Percentiles rank a stretch among this genome's conserved stretches.
Conservation (phyloP, 2,797 vertebrate species). For the Malacoctenus gilli region DNA sequence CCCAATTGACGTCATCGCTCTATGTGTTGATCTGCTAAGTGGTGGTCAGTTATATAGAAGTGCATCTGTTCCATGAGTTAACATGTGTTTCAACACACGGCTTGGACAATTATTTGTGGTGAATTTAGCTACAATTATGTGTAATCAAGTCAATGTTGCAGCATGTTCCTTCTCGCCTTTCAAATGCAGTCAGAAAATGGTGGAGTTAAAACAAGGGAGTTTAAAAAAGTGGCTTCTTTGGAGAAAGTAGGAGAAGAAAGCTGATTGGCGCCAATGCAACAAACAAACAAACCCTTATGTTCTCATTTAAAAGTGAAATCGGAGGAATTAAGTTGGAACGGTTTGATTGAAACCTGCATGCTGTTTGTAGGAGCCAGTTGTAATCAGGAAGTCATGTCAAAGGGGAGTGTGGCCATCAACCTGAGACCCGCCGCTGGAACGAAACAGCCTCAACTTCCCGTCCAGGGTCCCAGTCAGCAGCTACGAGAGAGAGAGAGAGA, state of each 20-base stretch:
- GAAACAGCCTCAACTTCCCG: slow-evolving; percentile 86
- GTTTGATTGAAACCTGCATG: slow-evolving; percentile 54
- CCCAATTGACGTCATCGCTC: slow-evolving; percentile 75
- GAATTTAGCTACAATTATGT: slow-evolving; percentile 30
- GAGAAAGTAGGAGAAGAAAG: too few relatives aligned
- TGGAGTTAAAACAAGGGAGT: slow-evolving; percentile 4
- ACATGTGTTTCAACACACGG: slow-evolving; percentile 21
- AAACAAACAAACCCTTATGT: slow-evolving; percentile 27
- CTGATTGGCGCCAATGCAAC: too few relatives aligned
- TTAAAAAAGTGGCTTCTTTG: slow-evolving; percentile 9
- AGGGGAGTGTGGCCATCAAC: slow-evolving; percentile 36
- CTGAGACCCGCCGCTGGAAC: slow-evolving; percentile 55
- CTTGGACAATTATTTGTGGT: slow-evolving; percentile 30
- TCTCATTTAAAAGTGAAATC: slow-evolving; percentile 31
- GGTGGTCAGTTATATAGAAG: slow-evolving; percentile 32
- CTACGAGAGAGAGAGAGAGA: slow-evolving; percentile 71
- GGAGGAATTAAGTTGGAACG: slow-evolving; percentile 28
- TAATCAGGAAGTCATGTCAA: slow-evolving; percentile 51
- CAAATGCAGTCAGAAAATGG: slow-evolving; percentile 15
- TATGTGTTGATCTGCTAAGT: slow-evolving; percentile 48
- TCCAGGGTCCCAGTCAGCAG: slow-evolving; percentile 88
- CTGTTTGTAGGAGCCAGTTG: slow-evolving; percentile 41
- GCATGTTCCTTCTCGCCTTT: slow-evolving; percentile 10
- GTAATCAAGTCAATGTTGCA: slow-evolving; percentile 20
- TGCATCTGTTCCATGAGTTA: slow-evolving; percentile 56